A percentile compares a stretch with the other conserved stretches of the same genome.
Conservation (phyloP, 1,140 invertebrate species). For the Cotesia glomerata region DNA sequence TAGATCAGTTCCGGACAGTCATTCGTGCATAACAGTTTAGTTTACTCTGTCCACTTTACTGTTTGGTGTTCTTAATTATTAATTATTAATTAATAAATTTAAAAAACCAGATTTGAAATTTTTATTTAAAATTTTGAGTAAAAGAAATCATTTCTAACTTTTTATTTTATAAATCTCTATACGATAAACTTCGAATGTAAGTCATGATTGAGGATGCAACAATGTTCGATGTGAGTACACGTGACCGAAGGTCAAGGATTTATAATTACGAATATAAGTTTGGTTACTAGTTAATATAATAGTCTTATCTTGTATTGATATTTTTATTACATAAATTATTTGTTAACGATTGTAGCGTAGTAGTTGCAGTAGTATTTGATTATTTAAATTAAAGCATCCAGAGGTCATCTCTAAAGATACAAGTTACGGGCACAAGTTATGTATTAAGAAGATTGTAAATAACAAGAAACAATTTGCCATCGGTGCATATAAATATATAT, state of each 20-base stretch:
- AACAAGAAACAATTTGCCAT: constrained; percentile 15
- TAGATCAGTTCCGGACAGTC: constrained; percentile 21
- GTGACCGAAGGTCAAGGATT: constrained; percentile 10
- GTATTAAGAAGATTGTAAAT: background rate
- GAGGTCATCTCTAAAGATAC: constrained; percentile 4
- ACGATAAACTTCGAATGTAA: background rate
- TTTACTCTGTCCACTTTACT: background rate
- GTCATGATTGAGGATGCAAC: constrained; percentile 53
- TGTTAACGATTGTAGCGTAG: too few species aligned
- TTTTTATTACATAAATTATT: too few species aligned
- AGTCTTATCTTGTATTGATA: background rate
- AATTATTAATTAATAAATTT: background rate
- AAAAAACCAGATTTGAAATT: too few species aligned
- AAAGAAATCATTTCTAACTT: too few species aligned
- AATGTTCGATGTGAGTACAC: constrained; percentile 50
- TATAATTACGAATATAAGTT: background rate
- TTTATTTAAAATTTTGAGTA: too few species aligned
- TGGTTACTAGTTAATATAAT: too few species aligned
- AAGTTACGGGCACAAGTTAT: background rate
- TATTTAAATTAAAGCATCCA: background rate
- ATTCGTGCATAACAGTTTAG: constrained; percentile 3
- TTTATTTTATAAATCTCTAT: too few species aligned
- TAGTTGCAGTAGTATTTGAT: too few species aligned
- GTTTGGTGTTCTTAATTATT: background rate
- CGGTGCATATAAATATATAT: background rate